Percentiles rank a stretch among this genome's conserved stretches.
Evolutionary conservation across 2,888 invertebrate species (phyloP).

Genomic region (Cristatella mucedo): DNA sequence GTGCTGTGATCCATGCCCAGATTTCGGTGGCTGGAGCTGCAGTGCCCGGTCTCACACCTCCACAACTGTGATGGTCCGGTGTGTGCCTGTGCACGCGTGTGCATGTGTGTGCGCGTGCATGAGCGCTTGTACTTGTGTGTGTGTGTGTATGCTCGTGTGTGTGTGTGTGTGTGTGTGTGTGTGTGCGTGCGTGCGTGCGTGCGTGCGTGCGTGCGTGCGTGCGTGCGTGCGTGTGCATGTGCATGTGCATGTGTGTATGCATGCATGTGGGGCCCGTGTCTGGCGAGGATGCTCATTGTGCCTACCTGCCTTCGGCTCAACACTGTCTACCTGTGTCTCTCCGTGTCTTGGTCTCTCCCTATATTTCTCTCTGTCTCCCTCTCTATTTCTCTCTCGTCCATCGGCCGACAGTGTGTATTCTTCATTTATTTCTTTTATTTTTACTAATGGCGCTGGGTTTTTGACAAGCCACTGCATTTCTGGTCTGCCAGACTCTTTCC

Average conservation of each 20-base stretch:
- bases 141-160: no score
- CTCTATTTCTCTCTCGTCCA: neutral
- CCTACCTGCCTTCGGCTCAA: no score
- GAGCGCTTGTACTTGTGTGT: slow-evolving; percentile 42
- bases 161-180: slow-evolving; percentile 3
- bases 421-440: slow-evolving; percentile 1
- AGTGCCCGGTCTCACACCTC: no score
- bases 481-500: no score
- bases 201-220: neutral
- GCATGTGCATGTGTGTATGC: neutral
- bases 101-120: slow-evolving; percentile 59
- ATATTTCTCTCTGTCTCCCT: slow-evolving; percentile 3
- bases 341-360: neutral
- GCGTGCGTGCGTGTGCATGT: neutral
- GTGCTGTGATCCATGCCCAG: no score
- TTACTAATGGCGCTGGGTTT: neutral
- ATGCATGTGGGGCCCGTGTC: neutral
- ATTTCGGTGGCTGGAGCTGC: no score
- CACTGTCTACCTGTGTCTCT: neutral
- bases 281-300: no score
- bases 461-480: neutral
- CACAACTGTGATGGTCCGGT: no score
- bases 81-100: no score
- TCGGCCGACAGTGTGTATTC: no score
- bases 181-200: slow-evolving; percentile 7